Conservation (phyloP, 2,113 vertebrate species). For the Antechinus flavipes region DNA sequence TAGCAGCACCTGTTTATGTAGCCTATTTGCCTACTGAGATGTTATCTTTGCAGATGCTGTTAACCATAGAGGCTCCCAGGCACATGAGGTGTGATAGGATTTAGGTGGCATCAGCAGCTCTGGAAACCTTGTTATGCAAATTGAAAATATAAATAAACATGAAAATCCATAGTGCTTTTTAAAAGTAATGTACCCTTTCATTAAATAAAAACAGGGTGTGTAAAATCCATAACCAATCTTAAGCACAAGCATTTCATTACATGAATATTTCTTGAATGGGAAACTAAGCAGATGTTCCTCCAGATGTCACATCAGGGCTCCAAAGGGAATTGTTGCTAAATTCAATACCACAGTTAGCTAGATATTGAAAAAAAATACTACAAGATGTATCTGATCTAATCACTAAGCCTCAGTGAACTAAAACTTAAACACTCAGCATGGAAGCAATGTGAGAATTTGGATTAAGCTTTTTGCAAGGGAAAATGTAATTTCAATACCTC, state of each 20-base stretch:
- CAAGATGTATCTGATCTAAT: constrained; percentile 59
- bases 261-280: constrained; percentile 59
- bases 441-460: constrained; percentile 61
- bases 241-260: constrained; percentile 66
- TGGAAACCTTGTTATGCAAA: constrained; percentile 64
- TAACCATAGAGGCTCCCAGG: constrained; percentile 59
- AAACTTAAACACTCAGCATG: constrained; percentile 52
- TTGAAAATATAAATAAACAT: constrained; percentile 67
- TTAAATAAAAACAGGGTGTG: constrained; percentile 62
- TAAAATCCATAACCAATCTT: constrained; percentile 67
- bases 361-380: constrained; percentile 52
- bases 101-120: constrained; percentile 2
- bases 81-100: not conserved
- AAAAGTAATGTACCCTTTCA: constrained; percentile 57
- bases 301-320: constrained; percentile 78
- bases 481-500: constrained; percentile 54
- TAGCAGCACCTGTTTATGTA: constrained; percentile 33
- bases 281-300: constrained; percentile 81
- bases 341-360: constrained; percentile 50
- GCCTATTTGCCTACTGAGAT: not conserved
- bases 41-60: constrained; percentile 63
- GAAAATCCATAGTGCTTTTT: constrained; percentile 69
- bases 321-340: constrained; percentile 71
- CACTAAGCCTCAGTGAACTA: constrained; percentile 61
- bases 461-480: constrained; percentile 63